Evolutionary conservation across 2,888 invertebrate species (phyloP), one percentile per base, ranked within the genome.

Genomic region (Drosophila sordidapex): DNA sequence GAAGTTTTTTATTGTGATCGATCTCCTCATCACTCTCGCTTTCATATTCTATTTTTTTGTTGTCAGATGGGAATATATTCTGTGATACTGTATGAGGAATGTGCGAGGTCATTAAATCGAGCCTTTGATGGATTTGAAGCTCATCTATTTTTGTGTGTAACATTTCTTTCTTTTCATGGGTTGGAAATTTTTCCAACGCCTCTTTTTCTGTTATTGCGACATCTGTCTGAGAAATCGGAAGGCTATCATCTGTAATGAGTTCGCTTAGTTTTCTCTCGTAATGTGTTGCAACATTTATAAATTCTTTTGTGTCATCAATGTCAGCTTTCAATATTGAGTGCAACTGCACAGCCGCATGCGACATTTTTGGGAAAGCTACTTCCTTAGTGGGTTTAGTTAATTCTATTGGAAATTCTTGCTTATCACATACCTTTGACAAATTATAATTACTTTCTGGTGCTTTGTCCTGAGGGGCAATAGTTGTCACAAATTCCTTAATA

Each of bases 1-100:
- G 27, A 11, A 69, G 21, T n/a, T 64, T 66, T 51, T 18, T 21
- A 1, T 8, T 15, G 10, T 54, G 53, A 2, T 79, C 74, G 15
- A 82, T 51, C 38, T 84, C 90, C 21, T 84, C 84, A 13, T 84
- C 90, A 53, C 90, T 87, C 5, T 85, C 83, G 38, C 86, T 82
- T 10, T 87, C 83, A 11, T 29, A 43, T 18, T 43, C 15, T 46
- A 3, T 31, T 4, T 51, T 59, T 6, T 33, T 48, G 1, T 1
- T 35, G 1, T 87, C 71, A 15, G 67, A 65, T 27, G 84, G 84
- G 43, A 89, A 84, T 29, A 48, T 76, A 4, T 21, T 59, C 7
- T 48, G 38, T 6, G n/a, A 29, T 10, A 8, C 25, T 15, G 25
- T 15, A 48, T 33, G 10, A 4, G 38, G n/a, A 3, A 48, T 25